Evolutionary conservation across 2,888 invertebrate species (phyloP).

Genomic region (Clunio marinus): DNA sequence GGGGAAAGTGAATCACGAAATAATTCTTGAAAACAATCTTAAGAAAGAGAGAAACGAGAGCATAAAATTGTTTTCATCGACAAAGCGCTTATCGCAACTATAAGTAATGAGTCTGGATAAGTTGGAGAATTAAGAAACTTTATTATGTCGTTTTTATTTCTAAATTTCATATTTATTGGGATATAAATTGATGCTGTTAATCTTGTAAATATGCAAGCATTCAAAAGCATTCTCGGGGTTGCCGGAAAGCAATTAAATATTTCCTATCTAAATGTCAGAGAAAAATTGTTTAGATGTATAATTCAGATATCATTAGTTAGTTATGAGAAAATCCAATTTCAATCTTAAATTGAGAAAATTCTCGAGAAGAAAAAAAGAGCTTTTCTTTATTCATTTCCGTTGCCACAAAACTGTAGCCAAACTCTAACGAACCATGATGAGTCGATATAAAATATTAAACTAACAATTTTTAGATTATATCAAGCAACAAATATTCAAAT

Average conservation of each 20-base stretch:
- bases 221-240: constrained; percentile 10
- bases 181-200: no score
- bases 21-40: no score
- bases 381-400: neutral
- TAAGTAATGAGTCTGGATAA: no score
- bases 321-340: constrained; percentile 22
- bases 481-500: constrained; percentile 18
- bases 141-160: constrained; percentile 6
- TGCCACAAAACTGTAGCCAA: neutral
- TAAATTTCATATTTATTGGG: no score
- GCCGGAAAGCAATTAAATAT: constrained; percentile 15
- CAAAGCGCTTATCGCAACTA: constrained; percentile 11
- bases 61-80: no score
- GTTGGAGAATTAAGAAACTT: neutral
- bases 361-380: neutral
- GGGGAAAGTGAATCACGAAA: no score
- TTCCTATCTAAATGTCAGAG: constrained; percentile 17
- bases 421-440: neutral
- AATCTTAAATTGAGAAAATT: neutral
- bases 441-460: constrained; percentile 33
- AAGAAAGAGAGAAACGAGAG: no score
- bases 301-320: constrained; percentile 8
- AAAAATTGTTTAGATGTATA: constrained; percentile 15
- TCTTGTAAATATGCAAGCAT: no score
- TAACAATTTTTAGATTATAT: constrained; percentile 30